Evolutionary conservation across 2,113 vertebrate genomes (phyloP), one percentile per base, ranked within the genome.

Genomic region (Capreolus pygargus): DNA sequence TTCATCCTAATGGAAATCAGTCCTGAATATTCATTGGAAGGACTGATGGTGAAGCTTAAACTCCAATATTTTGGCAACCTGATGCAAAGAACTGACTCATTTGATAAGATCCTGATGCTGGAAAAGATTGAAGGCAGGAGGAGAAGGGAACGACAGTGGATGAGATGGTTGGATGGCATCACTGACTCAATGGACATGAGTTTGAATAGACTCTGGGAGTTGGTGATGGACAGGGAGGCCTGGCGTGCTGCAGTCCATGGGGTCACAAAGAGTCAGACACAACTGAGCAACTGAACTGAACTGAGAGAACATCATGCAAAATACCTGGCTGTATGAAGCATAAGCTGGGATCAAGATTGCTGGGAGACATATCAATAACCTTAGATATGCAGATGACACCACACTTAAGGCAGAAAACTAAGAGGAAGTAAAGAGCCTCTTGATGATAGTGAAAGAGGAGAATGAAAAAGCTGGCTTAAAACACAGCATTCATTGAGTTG

Each of bases 141-240:
- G 50, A 3, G 5, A 52, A 15, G 50, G 14, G 50, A 14, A 52
- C 1, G 50, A 52, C 50, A 52, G 14, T 15, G 50, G 50, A 52
- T 52, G 50, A 52, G 15, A 52, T 52, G 50, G 50, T 36, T 36
- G n/a, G 64, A 36, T 36, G n/a, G 17, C 9, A 23, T 70, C 64
- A 36, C 9, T 2, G 64, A 21, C n/a, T 36, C 9, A 12, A 1
- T 36, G n/a, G n/a, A 36, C 0, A 0, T 36, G 64, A n/a, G 61
- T 70, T 0, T 70, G 64, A 70, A 5, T 36, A 36, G n/a, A 36
- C 9, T 36, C n/a, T n/a, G n/a, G 64, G 19, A 70, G 64, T 70
- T 70, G n/a, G 19, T 70, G 64, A 70, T 23, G 64, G 64, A 70
- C n/a, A 70, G n/a, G 64, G n/a, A 67, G 64, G 64, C 64, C n/a